These are phyloP conservation scores for Corythornis madagascariensis DNA, from an alignment of 2,113 vertebrate species.

Conservation along the genomic window DNA sequence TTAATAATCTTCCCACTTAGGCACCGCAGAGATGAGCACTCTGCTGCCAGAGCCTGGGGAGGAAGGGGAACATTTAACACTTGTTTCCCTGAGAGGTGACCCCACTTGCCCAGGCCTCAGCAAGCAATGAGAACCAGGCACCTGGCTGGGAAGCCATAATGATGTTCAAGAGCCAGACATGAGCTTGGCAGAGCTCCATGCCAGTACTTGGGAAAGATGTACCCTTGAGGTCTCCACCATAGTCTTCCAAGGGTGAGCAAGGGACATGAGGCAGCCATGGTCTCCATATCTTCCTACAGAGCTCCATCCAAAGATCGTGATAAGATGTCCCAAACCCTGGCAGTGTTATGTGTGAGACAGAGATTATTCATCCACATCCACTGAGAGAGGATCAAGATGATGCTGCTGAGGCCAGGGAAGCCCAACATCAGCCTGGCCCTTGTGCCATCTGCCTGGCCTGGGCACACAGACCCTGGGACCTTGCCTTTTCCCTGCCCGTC, in stretches of 20 bases:
- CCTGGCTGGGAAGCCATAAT: not conserved
- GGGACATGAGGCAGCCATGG: accelerated
- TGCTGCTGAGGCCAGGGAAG: not conserved
- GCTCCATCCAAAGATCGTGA: not conserved
- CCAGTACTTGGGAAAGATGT: accelerated
- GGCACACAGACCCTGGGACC: not conserved
- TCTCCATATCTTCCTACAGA: not conserved
- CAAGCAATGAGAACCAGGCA: not conserved
- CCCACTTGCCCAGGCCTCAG: not conserved
- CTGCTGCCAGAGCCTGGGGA: not conserved
- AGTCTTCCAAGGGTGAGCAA: not conserved
- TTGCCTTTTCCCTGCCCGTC: not conserved
- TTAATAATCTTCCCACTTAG: constrained; percentile 38
- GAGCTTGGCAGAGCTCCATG: not conserved
- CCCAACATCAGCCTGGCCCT: not conserved
- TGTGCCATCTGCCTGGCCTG: not conserved
- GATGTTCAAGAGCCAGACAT: not conserved
- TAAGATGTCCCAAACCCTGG: not conserved
- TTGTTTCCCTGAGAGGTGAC: not conserved
- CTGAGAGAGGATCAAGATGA: not conserved
- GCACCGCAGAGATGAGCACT: not conserved
- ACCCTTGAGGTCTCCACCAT: not conserved
- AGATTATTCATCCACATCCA: not conserved
- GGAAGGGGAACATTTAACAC: not conserved
- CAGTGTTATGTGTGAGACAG: not conserved